These are phyloP conservation scores for Nymphalis urticae DNA, from an alignment of 2,888 invertebrate species.

Conservation along the genomic window DNA sequence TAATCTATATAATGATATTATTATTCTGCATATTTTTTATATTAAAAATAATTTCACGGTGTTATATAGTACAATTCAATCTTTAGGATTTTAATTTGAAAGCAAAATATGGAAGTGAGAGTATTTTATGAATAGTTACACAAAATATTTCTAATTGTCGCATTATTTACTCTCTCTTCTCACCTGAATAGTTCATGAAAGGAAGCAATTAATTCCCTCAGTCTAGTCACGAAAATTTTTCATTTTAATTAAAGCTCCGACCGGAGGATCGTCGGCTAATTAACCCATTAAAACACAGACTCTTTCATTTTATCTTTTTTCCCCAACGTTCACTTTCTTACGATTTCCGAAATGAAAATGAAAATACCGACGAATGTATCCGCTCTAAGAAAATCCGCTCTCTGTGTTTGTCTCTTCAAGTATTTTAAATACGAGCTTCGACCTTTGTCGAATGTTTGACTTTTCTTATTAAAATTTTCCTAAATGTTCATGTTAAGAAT, in stretches of 20 bases:
- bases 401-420: slow-evolving; percentile 37
- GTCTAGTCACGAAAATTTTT: slow-evolving; percentile 80
- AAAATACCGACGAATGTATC: slow-evolving; percentile 42
- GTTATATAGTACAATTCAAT: too few relatives aligned
- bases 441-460: slow-evolving; percentile 2
- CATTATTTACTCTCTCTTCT: slow-evolving; percentile 62
- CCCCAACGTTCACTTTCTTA: slow-evolving; percentile 71
- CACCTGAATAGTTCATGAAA: slow-evolving; percentile 77
- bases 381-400: slow-evolving; percentile 28
- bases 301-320: slow-evolving; percentile 75
- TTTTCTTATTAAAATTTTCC: not conserved
- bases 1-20: not conserved
- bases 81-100: too few relatives aligned
- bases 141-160: slow-evolving; percentile 35
- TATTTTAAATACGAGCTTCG: slow-evolving; percentile 25
- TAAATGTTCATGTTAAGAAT: not conserved
- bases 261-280: slow-evolving; percentile 78
- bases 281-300: slow-evolving; percentile 80
- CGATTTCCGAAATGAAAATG: slow-evolving; percentile 67
- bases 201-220: slow-evolving; percentile 73
- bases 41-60: too few relatives aligned
- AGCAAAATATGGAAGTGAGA: not conserved
- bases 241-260: slow-evolving; percentile 79
- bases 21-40: not conserved
- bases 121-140: slow-evolving; percentile 17